Conservation (phyloP, 2,888 invertebrate species). For the Caenorhabditis sp. region DNA sequence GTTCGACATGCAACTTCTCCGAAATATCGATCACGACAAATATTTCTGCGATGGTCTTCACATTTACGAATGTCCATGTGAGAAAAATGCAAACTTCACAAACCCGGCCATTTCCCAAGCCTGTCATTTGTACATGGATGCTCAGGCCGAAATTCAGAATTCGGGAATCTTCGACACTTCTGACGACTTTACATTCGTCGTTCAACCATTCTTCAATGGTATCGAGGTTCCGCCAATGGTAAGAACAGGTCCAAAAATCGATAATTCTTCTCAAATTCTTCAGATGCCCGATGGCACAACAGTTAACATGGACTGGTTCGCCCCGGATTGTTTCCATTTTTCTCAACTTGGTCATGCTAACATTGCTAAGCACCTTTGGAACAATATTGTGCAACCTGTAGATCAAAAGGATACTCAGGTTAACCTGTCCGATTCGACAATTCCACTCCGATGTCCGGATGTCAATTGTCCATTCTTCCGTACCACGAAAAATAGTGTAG, state of each 20-base stretch:
- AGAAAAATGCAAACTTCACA: conserved; percentile 49
- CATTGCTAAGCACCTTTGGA: conserved; percentile 55
- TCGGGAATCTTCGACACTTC: conserved; percentile 55
- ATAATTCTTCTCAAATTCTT: no score
- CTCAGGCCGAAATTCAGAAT: conserved; percentile 46
- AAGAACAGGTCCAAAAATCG: no score
- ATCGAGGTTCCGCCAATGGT: conserved; percentile 46
- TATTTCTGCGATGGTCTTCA: conserved; percentile 59
- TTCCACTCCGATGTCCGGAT: no score
- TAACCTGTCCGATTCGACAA: no score
- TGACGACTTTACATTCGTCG: conserved; percentile 59
- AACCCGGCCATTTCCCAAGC: conserved; percentile 49
- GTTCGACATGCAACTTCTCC: conserved; percentile 60
- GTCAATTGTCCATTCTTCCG: no score
- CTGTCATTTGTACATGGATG: conserved; percentile 56
- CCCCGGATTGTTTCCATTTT: no score
- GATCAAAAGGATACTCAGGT: no score
- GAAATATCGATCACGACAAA: conserved; percentile 53
- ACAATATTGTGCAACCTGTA: conserved; percentile 53
- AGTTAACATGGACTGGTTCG: no score
- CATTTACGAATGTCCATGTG: conserved; percentile 56
- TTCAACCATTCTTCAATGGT: conserved; percentile 62
- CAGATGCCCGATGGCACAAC: no score
- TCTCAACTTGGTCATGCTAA: conserved; percentile 15
- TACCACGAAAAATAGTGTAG: no score